Conservation (phyloP, 1,140 invertebrate species). For the Ips typographus region DNA sequence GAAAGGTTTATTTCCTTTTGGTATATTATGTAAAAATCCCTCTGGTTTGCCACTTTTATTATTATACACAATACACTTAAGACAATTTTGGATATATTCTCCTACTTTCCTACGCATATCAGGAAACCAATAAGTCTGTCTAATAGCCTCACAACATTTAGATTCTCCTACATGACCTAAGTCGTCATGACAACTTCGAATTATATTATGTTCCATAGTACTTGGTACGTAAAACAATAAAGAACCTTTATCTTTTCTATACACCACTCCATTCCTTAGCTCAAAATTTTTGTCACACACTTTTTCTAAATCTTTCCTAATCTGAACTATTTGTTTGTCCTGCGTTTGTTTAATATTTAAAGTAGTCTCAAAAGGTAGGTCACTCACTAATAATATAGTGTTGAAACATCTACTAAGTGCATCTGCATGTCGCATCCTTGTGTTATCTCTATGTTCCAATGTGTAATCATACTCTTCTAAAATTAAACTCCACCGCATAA, state of each 20-base stretch:
- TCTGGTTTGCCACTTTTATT: slow-evolving; percentile 20
- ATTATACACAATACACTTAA: neutral
- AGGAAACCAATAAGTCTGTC: too few species aligned
- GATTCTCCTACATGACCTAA: too few species aligned
- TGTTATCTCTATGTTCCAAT: neutral
- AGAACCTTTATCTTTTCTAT: slow-evolving; percentile 15
- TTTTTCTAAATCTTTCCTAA: neutral
- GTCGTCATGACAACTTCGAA: slow-evolving; percentile 1
- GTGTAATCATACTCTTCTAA: slow-evolving; percentile 15
- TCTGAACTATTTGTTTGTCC: neutral
- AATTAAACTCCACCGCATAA: slow-evolving; percentile 7
- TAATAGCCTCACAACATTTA: too few species aligned
- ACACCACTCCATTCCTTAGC: slow-evolving; percentile 14
- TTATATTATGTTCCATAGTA: slow-evolving; percentile 15
- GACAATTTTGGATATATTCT: too few species aligned
- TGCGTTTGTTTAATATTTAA: neutral
- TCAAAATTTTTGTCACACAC: slow-evolving; percentile 10
- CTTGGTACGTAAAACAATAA: slow-evolving; percentile 17
- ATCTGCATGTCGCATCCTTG: slow-evolving; percentile 1
- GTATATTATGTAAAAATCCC: slow-evolving; percentile 14
- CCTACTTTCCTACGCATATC: too few species aligned
- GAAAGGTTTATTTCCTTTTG: slow-evolving; percentile 35
- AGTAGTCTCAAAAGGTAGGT: neutral
- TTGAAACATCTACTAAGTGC: slow-evolving; percentile 10
- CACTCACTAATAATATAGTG: slow-evolving; percentile 1